Evolutionary conservation across 2,888 invertebrate genomes (phyloP), one percentile per base, ranked within the genome.

Genomic region (Scrobipalpa atriplicella): DNA sequence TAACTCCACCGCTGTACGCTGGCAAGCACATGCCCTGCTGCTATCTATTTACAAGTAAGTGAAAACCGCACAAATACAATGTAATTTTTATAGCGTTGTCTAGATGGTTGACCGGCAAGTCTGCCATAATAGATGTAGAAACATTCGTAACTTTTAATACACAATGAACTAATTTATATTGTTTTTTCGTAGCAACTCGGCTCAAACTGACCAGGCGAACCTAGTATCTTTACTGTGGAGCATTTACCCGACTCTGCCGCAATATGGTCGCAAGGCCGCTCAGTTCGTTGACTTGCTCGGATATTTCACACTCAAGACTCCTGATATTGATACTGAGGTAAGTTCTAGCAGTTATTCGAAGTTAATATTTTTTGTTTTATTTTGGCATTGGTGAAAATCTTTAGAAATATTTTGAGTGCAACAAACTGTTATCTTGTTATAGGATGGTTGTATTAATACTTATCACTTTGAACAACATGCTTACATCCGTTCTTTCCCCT

Each of bases 281-380:
- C 99, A 99, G 86, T 99, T 99, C 89, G 98, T 99, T 0, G 99
- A 99, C 85, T 94, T 99, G 0, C 94, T 99, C 7, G 99, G 99
- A 0, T 99, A 98, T 86, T 97, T 99, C 82, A 97, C 98, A 0
- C 93, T 99, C 21, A 97, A 97, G 83, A 97, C 95, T 0, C 95
- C 95, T 1, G 94, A 95, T 68, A 94, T 95, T 66, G 94, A 94
- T 3, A 94, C 95, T 47, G 95, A 95, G 89, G 94, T 94, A 16
- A 16, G 47, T 47, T 3, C 0, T 47, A n/a, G n/a, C 16, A 10
- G 1, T n/a, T 10, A 16, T n/a, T 16, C 16, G 29, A 29, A n/a
- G n/a, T n/a, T n/a, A n/a, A n/a, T n/a, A n/a, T n/a, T n/a, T n/a
- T n/a, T n/a, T n/a, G n/a, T n/a, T n/a, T n/a, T n/a, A n/a, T n/a